A percentile compares a stretch with the other conserved stretches of the same genome.
phyloP scores from a whole-genome alignment of 2,797 vertebrate genomes.

The Psittacula derbiana region DNA sequence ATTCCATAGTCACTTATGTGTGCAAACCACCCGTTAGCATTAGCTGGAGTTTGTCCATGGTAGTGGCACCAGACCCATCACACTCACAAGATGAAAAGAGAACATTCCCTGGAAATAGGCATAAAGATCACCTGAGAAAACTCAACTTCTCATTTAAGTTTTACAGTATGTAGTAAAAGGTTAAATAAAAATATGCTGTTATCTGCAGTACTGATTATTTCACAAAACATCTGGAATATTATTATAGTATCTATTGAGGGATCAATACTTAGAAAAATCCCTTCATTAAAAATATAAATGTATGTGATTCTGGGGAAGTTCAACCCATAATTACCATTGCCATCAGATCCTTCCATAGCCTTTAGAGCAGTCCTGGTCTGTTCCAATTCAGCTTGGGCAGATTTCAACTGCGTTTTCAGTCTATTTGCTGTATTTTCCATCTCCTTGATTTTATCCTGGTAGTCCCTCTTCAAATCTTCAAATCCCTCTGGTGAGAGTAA shows the following conservation, averaged over 20 bases:
- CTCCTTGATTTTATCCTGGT: slow-evolving; percentile 72
- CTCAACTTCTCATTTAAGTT: neutral
- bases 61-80: neutral
- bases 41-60: neutral
- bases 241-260: neutral
- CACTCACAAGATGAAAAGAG: neutral
- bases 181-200: neutral
- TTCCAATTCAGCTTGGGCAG: slow-evolving; percentile 77
- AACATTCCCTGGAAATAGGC: neutral
- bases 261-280: neutral
- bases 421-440: slow-evolving; percentile 73
- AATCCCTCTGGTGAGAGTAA: slow-evolving; percentile 76
- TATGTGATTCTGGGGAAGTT: neutral
- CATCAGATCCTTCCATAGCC: slow-evolving; percentile 78
- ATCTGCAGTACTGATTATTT: neutral
- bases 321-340: slow-evolving; percentile 75
- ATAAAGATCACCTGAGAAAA: neutral
- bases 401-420: slow-evolving; percentile 80
- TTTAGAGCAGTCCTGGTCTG: slow-evolving; percentile 78
- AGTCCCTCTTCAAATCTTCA: slow-evolving; percentile 76
- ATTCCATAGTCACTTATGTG: neutral
- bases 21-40: neutral
- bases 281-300: neutral
- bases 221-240: neutral
- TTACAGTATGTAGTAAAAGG: neutral